Evolutionary conservation across 1,140 invertebrate species (phyloP).

Genomic region (Philotrypesis tridentata): DNA sequence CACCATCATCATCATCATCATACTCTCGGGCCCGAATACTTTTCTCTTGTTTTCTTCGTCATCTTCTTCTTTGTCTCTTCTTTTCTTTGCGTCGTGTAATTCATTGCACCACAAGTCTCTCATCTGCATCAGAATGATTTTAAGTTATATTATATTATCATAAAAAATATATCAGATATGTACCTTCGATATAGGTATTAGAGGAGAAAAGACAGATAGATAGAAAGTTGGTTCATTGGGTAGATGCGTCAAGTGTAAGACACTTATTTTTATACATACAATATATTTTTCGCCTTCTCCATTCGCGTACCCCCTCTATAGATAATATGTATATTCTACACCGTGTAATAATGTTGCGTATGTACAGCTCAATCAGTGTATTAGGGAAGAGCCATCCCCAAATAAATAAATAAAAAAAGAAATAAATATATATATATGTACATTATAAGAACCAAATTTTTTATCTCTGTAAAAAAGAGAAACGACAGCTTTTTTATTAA

Average conservation of each 20-base stretch:
- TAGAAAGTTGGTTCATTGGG: neutral
- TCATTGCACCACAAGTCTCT: too few relatives aligned
- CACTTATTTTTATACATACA: neutral
- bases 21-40: conserved; percentile 84
- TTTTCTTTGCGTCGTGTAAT: too few relatives aligned
- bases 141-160: neutral
- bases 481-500: neutral
- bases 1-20: conserved; percentile 91
- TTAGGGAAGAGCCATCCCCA: too few relatives aligned
- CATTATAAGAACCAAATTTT: neutral
- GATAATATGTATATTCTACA: neutral
- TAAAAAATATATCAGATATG: neutral
- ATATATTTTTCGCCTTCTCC: neutral
- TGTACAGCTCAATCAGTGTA: too few relatives aligned
- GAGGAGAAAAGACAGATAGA: neutral
- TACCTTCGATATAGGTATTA: neutral
- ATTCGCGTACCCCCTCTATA: neutral
- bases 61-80: too few relatives aligned
- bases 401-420: too few relatives aligned
- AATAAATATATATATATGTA: neutral
- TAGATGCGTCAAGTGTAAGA: neutral
- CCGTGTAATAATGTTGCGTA: too few relatives aligned
- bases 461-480: neutral
- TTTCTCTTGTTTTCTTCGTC: too few relatives aligned
- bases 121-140: too few relatives aligned